Conservation (phyloP, 1,140 invertebrate genomes). For the Calliopsis andreniformis region DNA sequence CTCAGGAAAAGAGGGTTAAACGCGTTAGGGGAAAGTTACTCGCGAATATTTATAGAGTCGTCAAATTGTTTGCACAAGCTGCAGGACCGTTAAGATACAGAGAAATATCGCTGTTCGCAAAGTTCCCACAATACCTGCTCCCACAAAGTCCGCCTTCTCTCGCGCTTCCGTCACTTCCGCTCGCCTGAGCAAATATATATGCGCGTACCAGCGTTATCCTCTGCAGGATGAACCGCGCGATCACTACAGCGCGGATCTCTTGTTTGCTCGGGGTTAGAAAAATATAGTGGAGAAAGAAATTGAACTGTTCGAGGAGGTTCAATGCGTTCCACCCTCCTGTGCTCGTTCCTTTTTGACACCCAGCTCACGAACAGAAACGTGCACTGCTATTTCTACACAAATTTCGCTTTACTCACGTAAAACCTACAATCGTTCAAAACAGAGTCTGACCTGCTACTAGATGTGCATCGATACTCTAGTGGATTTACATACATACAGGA, state of each 20-base stretch:
- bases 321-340: too few species aligned
- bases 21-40: neutral
- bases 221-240: neutral
- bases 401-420: too few species aligned
- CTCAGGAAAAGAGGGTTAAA: too few species aligned
- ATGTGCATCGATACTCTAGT: too few species aligned
- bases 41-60: neutral
- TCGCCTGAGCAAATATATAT: neutral
- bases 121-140: slow-evolving; percentile 9
- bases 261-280: neutral
- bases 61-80: neutral
- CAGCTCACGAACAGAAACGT: too few species aligned
- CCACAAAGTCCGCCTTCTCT: neutral
- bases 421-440: too few species aligned
- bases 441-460: too few species aligned
- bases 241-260: neutral
- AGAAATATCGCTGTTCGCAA: slow-evolving; percentile 20
- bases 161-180: slow-evolving; percentile 3
- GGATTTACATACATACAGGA: too few species aligned
- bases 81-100: neutral
- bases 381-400: too few species aligned
- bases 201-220: neutral
- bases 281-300: neutral
- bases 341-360: too few species aligned
- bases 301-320: neutral